These are phyloP conservation scores for Acanthoscelides obtectus DNA, from an alignment of 2,888 invertebrate genomes.

Conservation along the genomic window DNA sequence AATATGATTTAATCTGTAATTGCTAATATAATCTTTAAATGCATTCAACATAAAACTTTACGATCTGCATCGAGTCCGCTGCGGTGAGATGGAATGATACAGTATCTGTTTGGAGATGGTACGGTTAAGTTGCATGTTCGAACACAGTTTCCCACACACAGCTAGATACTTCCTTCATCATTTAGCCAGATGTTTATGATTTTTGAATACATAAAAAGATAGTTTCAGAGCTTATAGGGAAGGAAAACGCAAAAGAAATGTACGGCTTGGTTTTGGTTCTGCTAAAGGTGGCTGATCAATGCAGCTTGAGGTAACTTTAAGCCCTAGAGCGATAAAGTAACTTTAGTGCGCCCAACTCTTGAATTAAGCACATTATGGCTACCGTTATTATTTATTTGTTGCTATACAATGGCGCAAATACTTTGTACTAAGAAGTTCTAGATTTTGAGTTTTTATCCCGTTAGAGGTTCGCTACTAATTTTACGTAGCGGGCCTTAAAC, in stretches of 20 bases:
- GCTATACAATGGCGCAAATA: too few relatives aligned
- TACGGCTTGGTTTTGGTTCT: neutral
- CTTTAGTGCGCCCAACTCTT: too few relatives aligned
- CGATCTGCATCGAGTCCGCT: neutral
- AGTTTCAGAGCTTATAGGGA: neutral
- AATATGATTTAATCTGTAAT: slow-evolving; percentile 22
- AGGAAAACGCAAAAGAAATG: neutral
- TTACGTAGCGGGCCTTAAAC: too few relatives aligned
- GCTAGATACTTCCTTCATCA: neutral
- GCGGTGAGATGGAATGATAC: neutral
- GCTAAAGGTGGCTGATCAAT: too few relatives aligned
- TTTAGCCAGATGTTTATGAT: neutral
- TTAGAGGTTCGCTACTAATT: too few relatives aligned
- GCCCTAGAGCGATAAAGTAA: too few relatives aligned
- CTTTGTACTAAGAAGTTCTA: too few relatives aligned
- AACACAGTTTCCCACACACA: neutral
- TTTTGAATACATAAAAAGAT: neutral
- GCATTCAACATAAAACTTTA: slow-evolving; percentile 8
- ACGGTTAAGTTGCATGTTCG: neutral
- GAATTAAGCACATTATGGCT: too few relatives aligned
- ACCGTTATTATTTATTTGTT: too few relatives aligned
- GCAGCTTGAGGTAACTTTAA: too few relatives aligned
- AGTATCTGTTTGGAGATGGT: neutral
- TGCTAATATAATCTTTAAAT: slow-evolving; percentile 6
- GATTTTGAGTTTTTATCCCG: too few relatives aligned